Base-by-base conservation (phyloP, 2,888 invertebrate genomes). In the Xanthorhoe spadicearia region DNA sequence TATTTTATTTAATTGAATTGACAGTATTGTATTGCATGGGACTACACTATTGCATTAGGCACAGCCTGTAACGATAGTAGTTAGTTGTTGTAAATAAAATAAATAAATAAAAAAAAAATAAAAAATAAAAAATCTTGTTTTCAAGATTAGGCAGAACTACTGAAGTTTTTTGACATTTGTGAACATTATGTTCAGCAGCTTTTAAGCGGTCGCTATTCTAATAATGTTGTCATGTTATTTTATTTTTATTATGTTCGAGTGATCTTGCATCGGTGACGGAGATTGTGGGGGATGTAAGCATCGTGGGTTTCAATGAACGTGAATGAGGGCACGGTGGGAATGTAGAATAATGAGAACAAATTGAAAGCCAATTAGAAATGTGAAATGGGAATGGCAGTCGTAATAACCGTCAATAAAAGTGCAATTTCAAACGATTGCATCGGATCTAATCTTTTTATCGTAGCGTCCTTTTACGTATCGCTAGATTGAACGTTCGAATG, bases 301-400 rank as follows among this genome's bases (percentile, higher is more conserved):
- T 51, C 9, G 28, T 49, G 56, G 43, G 52, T 57, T 61, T 58
- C 53, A 60, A 53, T 61, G 64, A 64, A 61, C 60, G 60, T 43
- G 59, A 56, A 60, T 54, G 43, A 57, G 32, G 52, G 48, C 52
- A 61, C 52, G 53, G 28, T 10, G 13, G 13, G 38, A 43, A 43
- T 43, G 38, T 43, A 32, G 57, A 38, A 61, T 53, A 54, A 54
- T 50, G 57, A 28, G 43, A 58, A 38, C 43, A 28, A 61, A 61
- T 54, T 53, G 48, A 61, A 61, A 48, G 53, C 57, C 58, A 66
- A 61, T 66, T 58, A 66, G 23, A 38, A 54, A 59, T 53, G 53
- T 18, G 15, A 52, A 63, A 48, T 48, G 35, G 18, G 19, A 59
- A 17, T 59, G 10, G 56, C 18, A 50, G 46, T 28, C 46, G 48